Conservation (phyloP, 2,888 invertebrate genomes). For the Drosophila ezoana region DNA sequence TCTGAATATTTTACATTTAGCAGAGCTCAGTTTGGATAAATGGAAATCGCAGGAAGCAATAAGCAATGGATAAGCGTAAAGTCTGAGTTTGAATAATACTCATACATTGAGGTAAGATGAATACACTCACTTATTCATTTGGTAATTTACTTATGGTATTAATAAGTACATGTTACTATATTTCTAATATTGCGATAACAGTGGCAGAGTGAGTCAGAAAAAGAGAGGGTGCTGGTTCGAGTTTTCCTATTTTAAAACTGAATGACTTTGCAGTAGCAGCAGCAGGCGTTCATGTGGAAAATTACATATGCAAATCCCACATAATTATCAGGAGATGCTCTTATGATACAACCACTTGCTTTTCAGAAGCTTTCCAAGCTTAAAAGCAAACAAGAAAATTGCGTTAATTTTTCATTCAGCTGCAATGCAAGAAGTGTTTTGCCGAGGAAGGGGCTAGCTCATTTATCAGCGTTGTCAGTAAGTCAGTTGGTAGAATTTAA, state of each 20-base stretch:
- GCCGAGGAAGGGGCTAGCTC: slow-evolving; percentile 25
- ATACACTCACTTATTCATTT: too few relatives aligned
- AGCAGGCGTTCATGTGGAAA: slow-evolving; percentile 42
- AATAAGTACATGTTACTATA: too few relatives aligned
- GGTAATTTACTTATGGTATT: too few relatives aligned
- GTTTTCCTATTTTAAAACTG: background rate
- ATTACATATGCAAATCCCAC: slow-evolving; percentile 67
- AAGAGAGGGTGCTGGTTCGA: too few relatives aligned
- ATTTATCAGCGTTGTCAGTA: slow-evolving; percentile 65
- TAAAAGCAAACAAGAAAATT: slow-evolving; percentile 51
- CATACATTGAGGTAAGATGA: too few relatives aligned
- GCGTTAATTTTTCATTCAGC: slow-evolving; percentile 58
- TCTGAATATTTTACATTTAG: slow-evolving; percentile 21
- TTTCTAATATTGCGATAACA: too few relatives aligned
- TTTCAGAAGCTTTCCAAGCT: slow-evolving; percentile 21
- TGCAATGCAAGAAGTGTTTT: background rate
- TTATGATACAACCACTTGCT: slow-evolving; percentile 15
- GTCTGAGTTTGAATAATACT: too few relatives aligned
- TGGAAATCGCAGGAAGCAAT: background rate
- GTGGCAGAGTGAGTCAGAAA: too few relatives aligned
- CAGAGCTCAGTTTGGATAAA: background rate
- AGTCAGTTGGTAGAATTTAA: slow-evolving; percentile 61
- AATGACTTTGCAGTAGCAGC: slow-evolving; percentile 22
- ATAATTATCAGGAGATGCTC: slow-evolving; percentile 55
- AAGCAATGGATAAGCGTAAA: too few relatives aligned